These are phyloP conservation scores for Cairina moschata DNA, from an alignment of 2,113 vertebrate species.

Conservation along the genomic window DNA sequence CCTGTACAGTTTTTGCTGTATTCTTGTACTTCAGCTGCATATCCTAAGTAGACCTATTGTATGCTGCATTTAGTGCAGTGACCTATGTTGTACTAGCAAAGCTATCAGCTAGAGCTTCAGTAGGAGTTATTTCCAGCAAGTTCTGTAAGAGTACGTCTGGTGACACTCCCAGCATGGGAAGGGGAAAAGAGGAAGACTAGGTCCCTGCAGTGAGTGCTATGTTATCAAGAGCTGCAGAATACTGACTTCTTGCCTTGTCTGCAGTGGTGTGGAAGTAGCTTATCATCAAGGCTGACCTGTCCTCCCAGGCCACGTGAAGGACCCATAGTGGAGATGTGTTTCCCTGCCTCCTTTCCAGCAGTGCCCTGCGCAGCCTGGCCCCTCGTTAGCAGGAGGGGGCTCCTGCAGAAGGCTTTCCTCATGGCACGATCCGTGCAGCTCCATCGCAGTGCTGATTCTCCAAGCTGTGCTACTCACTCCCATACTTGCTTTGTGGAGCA, in stretches of 20 bases:
- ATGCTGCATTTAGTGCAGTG: fast-evolving
- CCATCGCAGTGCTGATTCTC: background rate
- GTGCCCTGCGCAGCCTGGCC: background rate
- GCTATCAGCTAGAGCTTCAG: background rate
- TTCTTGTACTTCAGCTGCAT: background rate
- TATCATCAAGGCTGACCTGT: background rate
- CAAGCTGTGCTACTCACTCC: background rate
- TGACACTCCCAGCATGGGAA: background rate
- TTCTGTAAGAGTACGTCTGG: background rate
- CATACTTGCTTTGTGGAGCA: background rate
- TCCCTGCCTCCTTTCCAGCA: background rate
- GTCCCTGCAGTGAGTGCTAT: background rate
- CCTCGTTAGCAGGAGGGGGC: background rate
- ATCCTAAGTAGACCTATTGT: fast-evolving
- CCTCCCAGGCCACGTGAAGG: fast-evolving
- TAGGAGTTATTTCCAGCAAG: background rate
- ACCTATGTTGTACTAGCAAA: too few relatives aligned
- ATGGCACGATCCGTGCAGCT: background rate
- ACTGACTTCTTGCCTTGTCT: too few relatives aligned
- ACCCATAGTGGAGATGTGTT: too few relatives aligned
- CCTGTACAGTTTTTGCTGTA: background rate
- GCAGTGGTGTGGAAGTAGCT: background rate
- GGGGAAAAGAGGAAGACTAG: background rate
- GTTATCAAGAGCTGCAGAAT: fast-evolving
- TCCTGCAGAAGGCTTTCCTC: background rate